Base-by-base conservation (phyloP, 2,888 invertebrate genomes). In the Netelia fuscicornis region DNA sequence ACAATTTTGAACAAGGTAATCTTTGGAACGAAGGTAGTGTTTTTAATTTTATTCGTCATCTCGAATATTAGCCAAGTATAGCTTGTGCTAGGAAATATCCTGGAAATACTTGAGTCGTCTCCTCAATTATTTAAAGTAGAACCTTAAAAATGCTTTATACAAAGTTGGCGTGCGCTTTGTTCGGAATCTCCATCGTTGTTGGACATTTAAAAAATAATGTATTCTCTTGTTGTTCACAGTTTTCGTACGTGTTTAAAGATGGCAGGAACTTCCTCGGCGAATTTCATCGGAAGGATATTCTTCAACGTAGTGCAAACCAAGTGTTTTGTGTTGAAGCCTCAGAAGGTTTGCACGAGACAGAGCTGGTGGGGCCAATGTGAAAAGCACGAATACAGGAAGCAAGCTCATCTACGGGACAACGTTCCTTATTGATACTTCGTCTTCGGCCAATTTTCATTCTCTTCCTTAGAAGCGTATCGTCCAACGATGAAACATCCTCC, bases 251-350 rank as follows among this genome's bases (percentile, higher is more conserved):
- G 99, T 92, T 95, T 99, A 87, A 98, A 98, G 93, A 96, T 97
- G 94, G 97, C 98, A 0, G 96, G 96, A 88, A 97, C 98, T 0
- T 96, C 97, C 6, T 97, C 98, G 10, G 97, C 98, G 9, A 97
- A 98, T 92, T 95, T 98, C 94, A 98, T 98, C 77, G 98, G 98
- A 2, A 97, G 97, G 91, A 95, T 99, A 48, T 99, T 98, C 95
- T 99, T 99, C 96, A 98, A 99, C 94, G 95, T 98, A 64, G 97
- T 99, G n/a, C 98, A 98, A 92, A 97, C 98, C 0, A 97, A 98
- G 92, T 99, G 99, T 91, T 99, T 99, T 94, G 96, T 97, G 0
- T 94, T 99, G 60, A 97, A 97, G 90, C 96, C 96, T 1, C 96
- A 97, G 87, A 96, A 96, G 88, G 95, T 96, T 37, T 99, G 99